These are phyloP conservation scores for Oxyruncus cristatus DNA, from an alignment of 2,113 vertebrate genomes.

Conservation along the genomic window DNA sequence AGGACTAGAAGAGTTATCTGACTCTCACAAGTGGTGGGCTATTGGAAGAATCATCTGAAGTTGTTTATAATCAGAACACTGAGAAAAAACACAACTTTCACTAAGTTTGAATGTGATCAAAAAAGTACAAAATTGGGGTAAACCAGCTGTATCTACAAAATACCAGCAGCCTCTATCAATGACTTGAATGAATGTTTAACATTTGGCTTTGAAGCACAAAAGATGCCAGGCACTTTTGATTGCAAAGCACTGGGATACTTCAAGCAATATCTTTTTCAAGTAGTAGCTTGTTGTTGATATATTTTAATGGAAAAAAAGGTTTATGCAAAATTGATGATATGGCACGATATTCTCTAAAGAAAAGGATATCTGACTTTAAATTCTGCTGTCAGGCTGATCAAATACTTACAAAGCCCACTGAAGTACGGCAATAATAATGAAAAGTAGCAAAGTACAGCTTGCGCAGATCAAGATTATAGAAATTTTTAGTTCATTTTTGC, in stretches of 20 bases:
- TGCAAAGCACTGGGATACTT: background rate
- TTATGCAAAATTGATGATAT: background rate
- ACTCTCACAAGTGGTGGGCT: background rate
- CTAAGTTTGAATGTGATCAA: background rate
- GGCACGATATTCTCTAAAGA: background rate
- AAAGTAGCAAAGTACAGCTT: background rate
- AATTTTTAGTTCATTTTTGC: background rate
- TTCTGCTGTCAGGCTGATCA: background rate
- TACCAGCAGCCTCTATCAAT: background rate
- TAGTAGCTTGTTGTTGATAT: background rate
- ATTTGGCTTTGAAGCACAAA: background rate
- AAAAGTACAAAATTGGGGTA: background rate
- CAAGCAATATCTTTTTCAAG: background rate
- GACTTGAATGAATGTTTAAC: background rate
- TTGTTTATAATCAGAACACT: background rate
- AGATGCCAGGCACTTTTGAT: background rate
- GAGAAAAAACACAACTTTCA: background rate
- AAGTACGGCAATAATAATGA: background rate
- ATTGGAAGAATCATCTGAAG: background rate
- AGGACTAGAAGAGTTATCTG: background rate
- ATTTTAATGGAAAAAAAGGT: background rate
- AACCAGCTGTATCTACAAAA: background rate
- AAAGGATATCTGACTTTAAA: background rate
- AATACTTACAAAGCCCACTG: background rate
- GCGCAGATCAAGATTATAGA: background rate